Base-by-base conservation (phyloP, 2,797 vertebrate species). In the Ibycter americanus region DNA sequence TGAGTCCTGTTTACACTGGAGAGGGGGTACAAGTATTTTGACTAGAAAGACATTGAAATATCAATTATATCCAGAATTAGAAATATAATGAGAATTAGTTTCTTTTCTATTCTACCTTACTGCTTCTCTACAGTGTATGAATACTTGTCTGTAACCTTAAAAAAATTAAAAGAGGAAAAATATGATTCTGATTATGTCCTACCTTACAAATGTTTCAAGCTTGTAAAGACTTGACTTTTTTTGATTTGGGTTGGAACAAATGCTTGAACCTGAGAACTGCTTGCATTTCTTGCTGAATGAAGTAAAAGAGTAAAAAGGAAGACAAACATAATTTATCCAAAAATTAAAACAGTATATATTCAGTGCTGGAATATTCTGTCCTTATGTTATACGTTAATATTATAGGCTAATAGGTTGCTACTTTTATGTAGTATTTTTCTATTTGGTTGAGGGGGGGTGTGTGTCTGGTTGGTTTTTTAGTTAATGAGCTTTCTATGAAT, bases 121-220 rank as follows among this genome's bases (percentile, higher is more conserved):
- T 52, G 8, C 3, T 70, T 54, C 15, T 62, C 51, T 59, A 26
- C 12, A 78, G 5, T 10, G 2, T 31, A 49, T 8, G 13, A 82
- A 51, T 58, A 12, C 12, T 80, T 36, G 6, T 34, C 15, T 68
- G 6, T 23, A 77, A 61, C 27, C 8, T 36, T 29, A 46, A 38
- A 47, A 71, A 26, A 32, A 25, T 4, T 51, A 22, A 13, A 11
- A 3, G 1, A 4, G 1, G 1, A 8, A 72, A 68, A 61, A 15
- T 8, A 25, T 36, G 9, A n/a, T 46, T 56, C 15, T 36, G 40
- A 8, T 65, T 73, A 15, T 34, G 12, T 61, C 59, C 12, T 56
- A 65, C 0, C 0, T 44, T 80, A 29, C 1, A 66, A 74, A 66
- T 6, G 5, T 40, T 65, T 83, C 32, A 73, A 65, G 31, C 8